Base-by-base conservation (phyloP, 2,113 vertebrate species). In the Steatornis caripensis region DNA sequence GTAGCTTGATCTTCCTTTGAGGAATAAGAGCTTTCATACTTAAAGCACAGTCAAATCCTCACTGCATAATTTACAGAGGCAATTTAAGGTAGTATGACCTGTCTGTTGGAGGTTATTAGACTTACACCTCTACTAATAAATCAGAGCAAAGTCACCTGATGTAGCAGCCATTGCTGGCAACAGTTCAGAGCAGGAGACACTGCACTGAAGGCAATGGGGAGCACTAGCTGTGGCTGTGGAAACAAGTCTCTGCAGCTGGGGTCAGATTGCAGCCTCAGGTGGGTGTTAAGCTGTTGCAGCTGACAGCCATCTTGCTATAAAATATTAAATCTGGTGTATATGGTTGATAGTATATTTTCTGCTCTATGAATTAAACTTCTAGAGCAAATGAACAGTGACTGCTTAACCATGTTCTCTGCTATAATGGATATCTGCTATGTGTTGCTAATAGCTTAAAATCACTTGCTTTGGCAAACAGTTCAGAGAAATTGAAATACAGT, bases 241-340 rank as follows among this genome's bases (percentile, higher is more conserved):
- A 70, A 15, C 10, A 5, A 3, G 3, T 39, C 26, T 27, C 41
- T 51, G 57, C 9, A 16, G 58, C 79, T 43, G 30, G 12, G 19
- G 16, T 36, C 34, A 30, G 22, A 18, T 14, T 21, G 57, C 46
- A 55, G 70, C 46, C 24, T 26, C 11, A 4, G 36, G 24, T 22
- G 46, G 7, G 26, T 45, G 34, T 41, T 41, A 29, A 65, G 36
- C 41, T 54, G 2, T 46, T 36, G 84, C 69, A 77, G 48, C 58
- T 37, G 57, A 43, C 19, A 36, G 39, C 46, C 15, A 3, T 10
- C 71, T 45, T 36, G 76, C 49, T 76, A 5, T 51, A 26, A 60
- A 43, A 22, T 11, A 7, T 9, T 43, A 1, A 36, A 18, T 24
- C 49, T 46, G 37, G 4, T 18, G 16, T 62, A 36, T 1, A 0